Evolutionary conservation across 2,888 invertebrate genomes (phyloP).

Genomic region (Drosophila kuntzei): DNA sequence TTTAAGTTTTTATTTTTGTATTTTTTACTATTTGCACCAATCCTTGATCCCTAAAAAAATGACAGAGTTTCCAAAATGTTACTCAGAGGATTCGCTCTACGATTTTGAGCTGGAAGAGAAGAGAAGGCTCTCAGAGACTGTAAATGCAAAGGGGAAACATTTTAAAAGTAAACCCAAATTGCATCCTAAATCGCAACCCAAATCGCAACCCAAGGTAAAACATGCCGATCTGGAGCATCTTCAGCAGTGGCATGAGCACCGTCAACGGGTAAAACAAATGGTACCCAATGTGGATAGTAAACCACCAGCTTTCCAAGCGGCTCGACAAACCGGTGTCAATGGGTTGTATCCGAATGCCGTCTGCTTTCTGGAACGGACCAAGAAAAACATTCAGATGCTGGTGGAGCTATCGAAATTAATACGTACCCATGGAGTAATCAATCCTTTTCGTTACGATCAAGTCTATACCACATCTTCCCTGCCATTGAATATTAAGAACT

Average conservation of each 20-base stretch:
- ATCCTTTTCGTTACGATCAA: conserved; percentile 53
- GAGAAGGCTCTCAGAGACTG: not conserved
- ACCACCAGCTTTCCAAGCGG: conserved; percentile 48
- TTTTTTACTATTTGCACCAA: not conserved
- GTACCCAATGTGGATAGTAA: conserved; percentile 31
- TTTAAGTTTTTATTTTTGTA: conserved; percentile 9
- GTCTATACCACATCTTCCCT: conserved; percentile 34
- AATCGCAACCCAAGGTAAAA: not conserved
- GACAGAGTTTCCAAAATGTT: conserved; percentile 20
- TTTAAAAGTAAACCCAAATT: not conserved
- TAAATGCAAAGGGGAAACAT: not conserved
- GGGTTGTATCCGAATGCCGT: conserved; percentile 43
- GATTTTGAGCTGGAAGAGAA: not conserved
- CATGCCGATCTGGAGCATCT: not conserved
- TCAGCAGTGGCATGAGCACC: conserved; percentile 37
- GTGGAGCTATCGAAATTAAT: conserved; percentile 43
- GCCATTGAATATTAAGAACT: conserved; percentile 6
- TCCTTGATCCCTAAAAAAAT: not conserved
- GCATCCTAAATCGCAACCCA: not conserved
- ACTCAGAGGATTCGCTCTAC: not conserved
- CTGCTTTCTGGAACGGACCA: conserved; percentile 47
- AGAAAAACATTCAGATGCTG: conserved; percentile 55
- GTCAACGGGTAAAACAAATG: conserved; percentile 37
- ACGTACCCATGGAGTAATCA: conserved; percentile 60
- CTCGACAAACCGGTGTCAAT: conserved; percentile 48